These are phyloP conservation scores for Catocala fraxini DNA, from an alignment of 2,888 invertebrate species.

Conservation along the genomic window DNA sequence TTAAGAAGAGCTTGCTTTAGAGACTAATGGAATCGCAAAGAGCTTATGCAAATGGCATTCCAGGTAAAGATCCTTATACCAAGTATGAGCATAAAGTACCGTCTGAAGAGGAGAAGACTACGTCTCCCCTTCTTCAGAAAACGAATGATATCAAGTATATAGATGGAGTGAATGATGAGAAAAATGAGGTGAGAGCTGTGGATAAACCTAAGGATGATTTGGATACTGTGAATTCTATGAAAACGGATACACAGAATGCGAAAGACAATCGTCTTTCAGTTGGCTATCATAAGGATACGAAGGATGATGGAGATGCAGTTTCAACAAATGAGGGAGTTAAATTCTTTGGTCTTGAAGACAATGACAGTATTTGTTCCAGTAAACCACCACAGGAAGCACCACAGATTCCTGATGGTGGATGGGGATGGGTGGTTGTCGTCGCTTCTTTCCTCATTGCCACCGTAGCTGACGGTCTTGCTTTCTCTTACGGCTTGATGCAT, in stretches of 20 bases:
- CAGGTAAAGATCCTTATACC: conserved; percentile 77
- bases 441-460: conserved; percentile 95
- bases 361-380: conserved; percentile 83
- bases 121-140: conserved; percentile 77
- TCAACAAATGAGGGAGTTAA: conserved; percentile 84
- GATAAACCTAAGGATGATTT: conserved; percentile 71
- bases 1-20: conserved; percentile 62
- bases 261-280: conserved; percentile 68
- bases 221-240: conserved; percentile 76
- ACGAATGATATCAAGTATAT: conserved; percentile 73
- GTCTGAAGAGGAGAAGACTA: conserved; percentile 84
- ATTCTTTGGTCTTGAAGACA: conserved; percentile 84
- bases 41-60: conserved; percentile 80
- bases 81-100: conserved; percentile 78
- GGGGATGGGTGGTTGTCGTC: conserved; percentile 97
- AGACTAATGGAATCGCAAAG: conserved; percentile 83
- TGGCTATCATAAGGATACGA: conserved; percentile 65
- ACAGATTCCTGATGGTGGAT: conserved; percentile 94
- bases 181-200: conserved; percentile 59
- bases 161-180: conserved; percentile 70
- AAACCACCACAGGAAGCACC: conserved; percentile 78
- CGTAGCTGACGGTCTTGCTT: conserved; percentile 97
- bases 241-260: conserved; percentile 65
- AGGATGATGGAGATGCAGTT: conserved; percentile 76
- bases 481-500: conserved; percentile 96